Evolutionary conservation across 1,140 invertebrate species (phyloP), one percentile per base, ranked within the genome.

Genomic region (Drosophila auraria): DNA sequence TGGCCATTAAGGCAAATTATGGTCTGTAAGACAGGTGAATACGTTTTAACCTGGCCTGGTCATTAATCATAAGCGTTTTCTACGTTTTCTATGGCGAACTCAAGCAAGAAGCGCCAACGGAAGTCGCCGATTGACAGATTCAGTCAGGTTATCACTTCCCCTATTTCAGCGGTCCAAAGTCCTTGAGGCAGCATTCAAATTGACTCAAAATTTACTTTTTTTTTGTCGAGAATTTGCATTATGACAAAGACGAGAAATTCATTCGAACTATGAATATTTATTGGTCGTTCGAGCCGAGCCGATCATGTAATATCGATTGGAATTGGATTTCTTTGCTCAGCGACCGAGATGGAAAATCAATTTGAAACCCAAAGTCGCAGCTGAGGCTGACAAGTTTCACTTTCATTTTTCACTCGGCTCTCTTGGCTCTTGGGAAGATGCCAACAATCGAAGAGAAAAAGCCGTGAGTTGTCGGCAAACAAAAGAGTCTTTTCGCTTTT

Each of bases 401-500:
- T 87, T 87, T 87, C 84, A 66, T 83, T 87, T 86, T 63, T 69
- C 76, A 57, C 54, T 15, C 20, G 17, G 17, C 80, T 82, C 80
- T 66, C 64, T 74, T 61, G 65, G 58, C 59, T 47, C 36, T 23
- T 64, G 49, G 62, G 83, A 86, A 86, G 82, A 86, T 82, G 79
- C 42, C 79, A 76, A 59, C 30, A 59, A 61, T 45, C 44, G 69
- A 62, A 81, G 70, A 76, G 80, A 82, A 87, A 87, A 83, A 74
- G 36, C 36, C 53, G 54, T 38, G 54, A 57, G 84, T 76, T 83
- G 76, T 83, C 70, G 78, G 82, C 49, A 47, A 76, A 87, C 79
- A 62, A 83, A 76, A 83, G 83, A 83, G 71, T 78, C 74, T 83
- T 83, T 83, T 87, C 80, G 78, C 76, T 62, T 82, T 83, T 69